Conservation (phyloP, 2,113 vertebrate genomes). For the Pterocles burchelli region DNA sequence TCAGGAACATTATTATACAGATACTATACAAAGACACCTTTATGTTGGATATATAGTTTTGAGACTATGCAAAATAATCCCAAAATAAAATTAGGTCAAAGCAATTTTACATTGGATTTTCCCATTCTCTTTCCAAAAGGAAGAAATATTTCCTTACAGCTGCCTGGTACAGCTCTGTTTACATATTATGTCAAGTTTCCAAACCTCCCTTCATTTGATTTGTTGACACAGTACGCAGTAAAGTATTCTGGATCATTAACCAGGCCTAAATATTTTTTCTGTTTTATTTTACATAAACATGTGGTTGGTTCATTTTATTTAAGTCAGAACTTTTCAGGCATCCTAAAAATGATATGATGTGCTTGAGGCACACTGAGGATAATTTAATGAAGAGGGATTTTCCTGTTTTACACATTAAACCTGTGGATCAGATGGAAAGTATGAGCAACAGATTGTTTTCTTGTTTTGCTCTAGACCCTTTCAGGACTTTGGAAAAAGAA, state of each 20-base stretch:
- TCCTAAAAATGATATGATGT: not conserved
- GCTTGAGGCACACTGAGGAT: not conserved
- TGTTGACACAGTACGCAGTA: not conserved
- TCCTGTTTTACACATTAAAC: slow-evolving; percentile 1
- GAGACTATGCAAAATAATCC: not conserved
- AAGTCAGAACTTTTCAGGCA: not conserved
- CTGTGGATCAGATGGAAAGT: not conserved
- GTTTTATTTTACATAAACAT: not conserved
- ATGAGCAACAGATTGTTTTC: not conserved
- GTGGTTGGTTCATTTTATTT: not conserved
- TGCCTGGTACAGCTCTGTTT: not conserved
- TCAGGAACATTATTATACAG: not conserved
- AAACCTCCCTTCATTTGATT: slow-evolving; percentile 11
- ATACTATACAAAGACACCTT: not conserved
- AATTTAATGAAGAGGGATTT: not conserved
- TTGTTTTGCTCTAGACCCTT: not conserved
- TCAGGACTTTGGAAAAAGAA: not conserved
- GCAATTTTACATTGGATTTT: not conserved
- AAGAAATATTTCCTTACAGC: not conserved
- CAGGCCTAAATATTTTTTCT: slow-evolving; percentile 25
- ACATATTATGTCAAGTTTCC: slow-evolving; percentile 2
- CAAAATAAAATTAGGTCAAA: not conserved
- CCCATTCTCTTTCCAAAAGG: not conserved
- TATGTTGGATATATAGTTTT: not conserved
- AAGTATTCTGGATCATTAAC: slow-evolving; percentile 28